Conservation (phyloP, 2,113 vertebrate genomes). For the Proteles cristata region DNA sequence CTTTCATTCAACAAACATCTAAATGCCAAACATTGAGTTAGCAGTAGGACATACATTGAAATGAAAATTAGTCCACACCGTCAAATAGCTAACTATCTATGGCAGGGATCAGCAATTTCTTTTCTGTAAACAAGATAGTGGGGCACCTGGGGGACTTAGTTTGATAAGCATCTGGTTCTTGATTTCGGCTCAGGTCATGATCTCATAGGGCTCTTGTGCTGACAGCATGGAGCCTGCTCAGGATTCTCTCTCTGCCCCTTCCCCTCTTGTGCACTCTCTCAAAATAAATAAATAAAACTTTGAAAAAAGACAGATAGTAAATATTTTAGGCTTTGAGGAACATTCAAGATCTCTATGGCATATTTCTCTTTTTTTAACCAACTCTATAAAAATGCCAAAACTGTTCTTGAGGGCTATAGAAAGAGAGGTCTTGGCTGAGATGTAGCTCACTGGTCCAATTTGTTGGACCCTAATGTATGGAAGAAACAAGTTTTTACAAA, state of each 20-base stretch:
- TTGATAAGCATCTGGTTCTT: too few relatives aligned
- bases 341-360: not conserved
- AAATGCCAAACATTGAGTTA: not conserved
- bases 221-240: too few relatives aligned
- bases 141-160: too few relatives aligned
- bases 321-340: conserved; percentile 15
- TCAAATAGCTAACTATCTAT: conserved; percentile 19
- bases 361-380: not conserved
- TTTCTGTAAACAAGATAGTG: not conserved
- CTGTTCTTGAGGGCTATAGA: not conserved
- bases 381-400: conserved; percentile 45
- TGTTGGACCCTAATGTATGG: not conserved
- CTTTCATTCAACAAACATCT: conserved; percentile 40
- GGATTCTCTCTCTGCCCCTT: too few relatives aligned
- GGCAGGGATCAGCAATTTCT: not conserved
- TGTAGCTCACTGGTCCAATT: not conserved
- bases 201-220: too few relatives aligned
- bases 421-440: not conserved
- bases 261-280: too few relatives aligned
- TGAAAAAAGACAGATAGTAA: not conserved
- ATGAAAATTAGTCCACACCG: not conserved
- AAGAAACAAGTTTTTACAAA: conserved; percentile 30
- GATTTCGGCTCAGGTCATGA: too few relatives aligned
- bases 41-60: not conserved
- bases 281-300: too few relatives aligned